phyloP scores from a whole-genome alignment of 2,113 vertebrate species.

The Caloenas nicobarica region DNA sequence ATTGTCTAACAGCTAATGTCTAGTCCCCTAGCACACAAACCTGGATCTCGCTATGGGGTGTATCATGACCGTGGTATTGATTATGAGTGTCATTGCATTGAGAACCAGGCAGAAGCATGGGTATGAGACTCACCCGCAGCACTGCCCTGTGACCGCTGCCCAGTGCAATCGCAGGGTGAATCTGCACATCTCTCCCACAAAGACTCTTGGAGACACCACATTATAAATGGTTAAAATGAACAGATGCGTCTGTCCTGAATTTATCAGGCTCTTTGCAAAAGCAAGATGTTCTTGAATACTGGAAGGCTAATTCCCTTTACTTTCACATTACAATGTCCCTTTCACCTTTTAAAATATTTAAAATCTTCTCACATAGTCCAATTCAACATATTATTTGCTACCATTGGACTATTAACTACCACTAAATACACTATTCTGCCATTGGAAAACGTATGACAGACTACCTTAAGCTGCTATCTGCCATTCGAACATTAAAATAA shows the following conservation, averaged over 20 bases:
- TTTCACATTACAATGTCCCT: not conserved
- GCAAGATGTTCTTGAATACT: not conserved
- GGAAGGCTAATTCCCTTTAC: not conserved
- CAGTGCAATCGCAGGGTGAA: rapidly evolving
- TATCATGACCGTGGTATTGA: not conserved
- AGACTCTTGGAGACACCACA: not conserved
- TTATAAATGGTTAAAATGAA: not conserved
- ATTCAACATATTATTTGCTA: not conserved
- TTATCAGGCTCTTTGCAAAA: not conserved
- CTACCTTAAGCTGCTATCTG: not conserved
- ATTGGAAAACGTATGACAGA: not conserved
- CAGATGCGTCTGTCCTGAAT: not conserved
- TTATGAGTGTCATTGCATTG: not conserved
- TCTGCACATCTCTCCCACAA: not conserved
- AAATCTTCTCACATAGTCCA: not conserved
- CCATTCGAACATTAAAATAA: not conserved
- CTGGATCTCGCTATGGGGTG: not conserved
- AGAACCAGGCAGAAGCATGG: not conserved
- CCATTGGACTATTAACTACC: not conserved
- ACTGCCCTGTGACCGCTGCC: rapidly evolving
- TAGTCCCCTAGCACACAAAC: not conserved
- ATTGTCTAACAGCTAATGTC: not conserved
- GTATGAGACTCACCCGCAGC: not conserved
- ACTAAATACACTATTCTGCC: not conserved
- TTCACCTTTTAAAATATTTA: not conserved